Conservation (phyloP, 2,797 vertebrate genomes). For the Tinamus major region DNA sequence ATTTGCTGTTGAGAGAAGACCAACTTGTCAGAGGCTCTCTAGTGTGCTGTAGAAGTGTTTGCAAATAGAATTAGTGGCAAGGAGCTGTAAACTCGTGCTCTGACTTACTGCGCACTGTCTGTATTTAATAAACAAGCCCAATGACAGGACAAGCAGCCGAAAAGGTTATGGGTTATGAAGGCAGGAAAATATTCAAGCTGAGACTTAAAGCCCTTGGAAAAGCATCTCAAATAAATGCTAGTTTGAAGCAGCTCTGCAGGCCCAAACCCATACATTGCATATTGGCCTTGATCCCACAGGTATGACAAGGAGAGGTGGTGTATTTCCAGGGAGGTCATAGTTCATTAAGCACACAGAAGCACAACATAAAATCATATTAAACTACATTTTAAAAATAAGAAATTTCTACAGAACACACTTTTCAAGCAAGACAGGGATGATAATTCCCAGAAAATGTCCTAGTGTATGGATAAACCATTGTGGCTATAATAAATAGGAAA, state of each 20-base stretch:
- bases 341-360: not conserved
- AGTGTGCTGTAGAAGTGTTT: not conserved
- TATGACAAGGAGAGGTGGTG: not conserved
- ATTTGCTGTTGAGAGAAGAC: not conserved
- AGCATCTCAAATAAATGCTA: not conserved
- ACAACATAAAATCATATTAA: not conserved
- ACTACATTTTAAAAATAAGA: not conserved
- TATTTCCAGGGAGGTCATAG: not conserved
- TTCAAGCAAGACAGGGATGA: not conserved
- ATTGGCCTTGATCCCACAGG: fast-evolving
- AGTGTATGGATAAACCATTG: not conserved
- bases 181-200: not conserved
- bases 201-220: not conserved
- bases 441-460: not conserved
- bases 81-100: not conserved
- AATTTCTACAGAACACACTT: not conserved
- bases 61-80: not conserved
- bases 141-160: not conserved
- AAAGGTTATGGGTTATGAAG: not conserved
- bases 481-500: not conserved
- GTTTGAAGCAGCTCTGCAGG: not conserved
- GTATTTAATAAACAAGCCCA: not conserved
- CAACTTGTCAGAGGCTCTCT: not conserved
- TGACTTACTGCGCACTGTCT: not conserved
- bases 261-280: not conserved